phyloP scores from a whole-genome alignment of 2,113 vertebrate genomes.

The Cyrtonyx montezumae region DNA sequence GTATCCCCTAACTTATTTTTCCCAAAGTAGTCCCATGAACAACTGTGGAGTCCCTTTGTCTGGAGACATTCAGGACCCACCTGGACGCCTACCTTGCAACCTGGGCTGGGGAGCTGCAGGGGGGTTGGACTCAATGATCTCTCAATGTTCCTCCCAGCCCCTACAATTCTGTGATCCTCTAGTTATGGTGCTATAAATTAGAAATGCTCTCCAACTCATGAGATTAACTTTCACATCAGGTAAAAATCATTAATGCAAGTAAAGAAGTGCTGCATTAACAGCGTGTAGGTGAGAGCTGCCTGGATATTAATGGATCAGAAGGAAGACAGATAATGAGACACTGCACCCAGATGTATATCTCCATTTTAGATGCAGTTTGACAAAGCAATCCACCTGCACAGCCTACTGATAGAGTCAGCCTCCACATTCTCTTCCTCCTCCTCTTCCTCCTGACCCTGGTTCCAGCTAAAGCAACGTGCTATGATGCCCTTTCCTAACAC shows the following conservation, averaged over 20 bases:
- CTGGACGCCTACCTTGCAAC: too few species aligned
- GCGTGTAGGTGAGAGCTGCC: not conserved
- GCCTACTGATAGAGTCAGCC: not conserved
- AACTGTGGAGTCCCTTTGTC: too few species aligned
- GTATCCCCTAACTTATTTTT: not conserved
- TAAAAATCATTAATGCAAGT: not conserved
- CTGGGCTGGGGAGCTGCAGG: too few species aligned
- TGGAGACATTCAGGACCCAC: too few species aligned
- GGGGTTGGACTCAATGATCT: too few species aligned
- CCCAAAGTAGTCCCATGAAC: not conserved
- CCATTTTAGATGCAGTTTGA: not conserved
- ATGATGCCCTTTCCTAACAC: not conserved
- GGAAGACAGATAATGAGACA: not conserved
- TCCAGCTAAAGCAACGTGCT: not conserved
- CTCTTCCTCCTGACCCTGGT: not conserved
- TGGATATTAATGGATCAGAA: not conserved
- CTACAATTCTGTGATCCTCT: not conserved
- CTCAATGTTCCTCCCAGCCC: too few species aligned
- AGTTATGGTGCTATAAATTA: not conserved
- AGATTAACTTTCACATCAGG: not conserved
- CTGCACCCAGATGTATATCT: not conserved
- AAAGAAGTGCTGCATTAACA: not conserved
- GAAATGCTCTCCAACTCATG: not conserved
- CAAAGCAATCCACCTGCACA: not conserved
- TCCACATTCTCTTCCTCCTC: not conserved